Conservation (phyloP, 2,113 vertebrate genomes). For the Microcebus tavaratra region DNA sequence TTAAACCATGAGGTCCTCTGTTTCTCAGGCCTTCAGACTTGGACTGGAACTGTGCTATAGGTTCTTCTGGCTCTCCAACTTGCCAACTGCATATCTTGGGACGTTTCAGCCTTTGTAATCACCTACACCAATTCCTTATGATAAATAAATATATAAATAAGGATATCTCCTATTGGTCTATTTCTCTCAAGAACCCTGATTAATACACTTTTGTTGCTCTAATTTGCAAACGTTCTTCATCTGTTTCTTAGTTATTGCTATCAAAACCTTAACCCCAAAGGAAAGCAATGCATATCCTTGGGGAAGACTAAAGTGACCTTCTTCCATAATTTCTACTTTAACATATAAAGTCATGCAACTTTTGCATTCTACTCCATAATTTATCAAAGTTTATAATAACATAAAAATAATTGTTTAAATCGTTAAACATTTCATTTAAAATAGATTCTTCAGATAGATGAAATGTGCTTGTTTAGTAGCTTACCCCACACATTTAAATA, state of each 20-base stretch:
- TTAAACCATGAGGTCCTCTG: not conserved
- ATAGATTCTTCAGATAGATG: not conserved
- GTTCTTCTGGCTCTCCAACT: not conserved
- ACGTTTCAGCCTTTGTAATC: not conserved
- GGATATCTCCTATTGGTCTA: not conserved
- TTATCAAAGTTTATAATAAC: not conserved
- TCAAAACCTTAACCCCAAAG: not conserved
- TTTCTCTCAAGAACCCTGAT: not conserved
- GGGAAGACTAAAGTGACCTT: not conserved
- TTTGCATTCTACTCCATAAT: not conserved
- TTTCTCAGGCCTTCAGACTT: not conserved
- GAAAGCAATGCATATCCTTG: not conserved
- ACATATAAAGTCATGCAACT: not conserved
- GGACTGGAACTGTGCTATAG: not conserved
- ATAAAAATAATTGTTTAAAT: not conserved
- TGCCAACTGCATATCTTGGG: not conserved
- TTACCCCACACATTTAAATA: not conserved
- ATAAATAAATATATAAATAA: too few species aligned
- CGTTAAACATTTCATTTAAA: not conserved
- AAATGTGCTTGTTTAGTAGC: not conserved
- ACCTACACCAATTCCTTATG: not conserved
- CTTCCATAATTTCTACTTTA: not conserved
- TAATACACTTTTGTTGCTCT: not conserved
- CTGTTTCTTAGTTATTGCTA: not conserved
- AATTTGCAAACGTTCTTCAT: not conserved